These are phyloP conservation scores for Clinocottus analis DNA, from an alignment of 2,113 vertebrate genomes.

Conservation along the genomic window DNA sequence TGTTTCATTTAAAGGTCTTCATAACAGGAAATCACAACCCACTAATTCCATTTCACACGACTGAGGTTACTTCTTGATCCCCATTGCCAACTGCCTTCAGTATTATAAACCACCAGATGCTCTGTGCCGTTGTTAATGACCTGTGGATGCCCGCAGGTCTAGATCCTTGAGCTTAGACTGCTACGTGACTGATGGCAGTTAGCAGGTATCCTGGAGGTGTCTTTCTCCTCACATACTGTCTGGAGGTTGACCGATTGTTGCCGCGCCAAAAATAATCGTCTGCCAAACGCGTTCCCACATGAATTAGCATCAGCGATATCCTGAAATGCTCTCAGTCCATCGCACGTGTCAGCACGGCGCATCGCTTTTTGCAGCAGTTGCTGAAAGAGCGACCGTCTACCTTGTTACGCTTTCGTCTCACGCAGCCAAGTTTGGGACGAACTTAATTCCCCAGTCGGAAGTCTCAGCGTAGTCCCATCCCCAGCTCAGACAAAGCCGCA, in stretches of 20 bases:
- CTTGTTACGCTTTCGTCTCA: constrained; percentile 43
- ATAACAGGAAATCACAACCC: neutral
- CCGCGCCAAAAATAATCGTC: neutral
- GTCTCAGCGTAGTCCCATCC: constrained; percentile 33
- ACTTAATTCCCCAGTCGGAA: constrained; percentile 56
- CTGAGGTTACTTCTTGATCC: constrained; percentile 10
- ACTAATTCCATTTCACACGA: constrained; percentile 5
- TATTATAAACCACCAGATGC: constrained; percentile 38
- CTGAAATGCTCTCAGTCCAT: neutral
- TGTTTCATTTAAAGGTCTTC: neutral
- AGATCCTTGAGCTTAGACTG: constrained; percentile 14
- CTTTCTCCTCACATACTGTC: neutral
- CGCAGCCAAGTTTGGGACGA: constrained; percentile 12
- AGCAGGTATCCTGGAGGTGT: constrained; percentile 3
- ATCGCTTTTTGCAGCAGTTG: constrained; percentile 2
- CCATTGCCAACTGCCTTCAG: constrained; percentile 24
- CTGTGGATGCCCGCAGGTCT: constrained; percentile 21
- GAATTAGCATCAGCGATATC: neutral
- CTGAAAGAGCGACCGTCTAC: neutral
- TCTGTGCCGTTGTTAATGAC: constrained; percentile 36
- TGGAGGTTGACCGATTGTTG: neutral
- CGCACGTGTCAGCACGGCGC: neutral
- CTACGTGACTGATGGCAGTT: constrained; percentile 28
- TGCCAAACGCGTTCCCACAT: neutral
- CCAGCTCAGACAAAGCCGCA: constrained; percentile 31